Evolutionary conservation across 92 coral and sea anemone species (phyloP).

Genomic region (Plumapathes pennacea): DNA sequence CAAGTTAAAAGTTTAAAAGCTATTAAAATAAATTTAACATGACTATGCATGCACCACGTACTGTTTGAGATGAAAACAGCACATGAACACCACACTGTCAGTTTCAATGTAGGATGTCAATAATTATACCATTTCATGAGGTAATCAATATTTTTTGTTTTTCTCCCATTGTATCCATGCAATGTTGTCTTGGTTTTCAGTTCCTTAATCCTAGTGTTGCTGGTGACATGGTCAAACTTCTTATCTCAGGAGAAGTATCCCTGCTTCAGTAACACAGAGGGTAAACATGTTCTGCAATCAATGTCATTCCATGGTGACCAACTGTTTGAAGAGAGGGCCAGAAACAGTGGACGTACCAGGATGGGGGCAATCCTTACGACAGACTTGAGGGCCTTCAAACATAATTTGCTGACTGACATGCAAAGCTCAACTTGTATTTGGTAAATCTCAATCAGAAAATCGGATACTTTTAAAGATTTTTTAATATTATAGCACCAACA

Average conservation of each 20-base stretch:
- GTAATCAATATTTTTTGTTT: background rate
- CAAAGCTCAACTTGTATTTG: constrained; percentile 24
- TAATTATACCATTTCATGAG: no score
- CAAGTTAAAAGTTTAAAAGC: background rate
- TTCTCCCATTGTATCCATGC: no score
- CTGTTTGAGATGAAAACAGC: no score
- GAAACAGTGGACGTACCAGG: constrained; percentile 36
- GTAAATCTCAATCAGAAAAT: constrained; percentile 14
- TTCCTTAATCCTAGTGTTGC: constrained; percentile 62
- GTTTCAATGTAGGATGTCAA: background rate
- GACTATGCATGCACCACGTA: no score
- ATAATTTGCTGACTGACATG: constrained; percentile 51
- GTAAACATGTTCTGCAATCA: no score
- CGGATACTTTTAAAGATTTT: no score
- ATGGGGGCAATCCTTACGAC: constrained; percentile 21
- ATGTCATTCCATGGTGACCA: constrained; percentile 41
- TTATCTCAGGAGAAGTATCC: constrained; percentile 54
- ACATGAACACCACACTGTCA: no score
- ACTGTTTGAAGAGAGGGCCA: constrained; percentile 26
- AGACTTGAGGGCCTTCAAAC: constrained; percentile 23
- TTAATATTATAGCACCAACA: no score
- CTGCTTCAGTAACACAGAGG: background rate
- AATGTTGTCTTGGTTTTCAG: constrained; percentile 63
- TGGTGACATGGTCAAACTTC: constrained; percentile 68
- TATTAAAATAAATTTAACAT: no score